These are phyloP conservation scores for Hemichromis elongatus DNA, from an alignment of 2,113 vertebrate genomes.

Conservation along the genomic window DNA sequence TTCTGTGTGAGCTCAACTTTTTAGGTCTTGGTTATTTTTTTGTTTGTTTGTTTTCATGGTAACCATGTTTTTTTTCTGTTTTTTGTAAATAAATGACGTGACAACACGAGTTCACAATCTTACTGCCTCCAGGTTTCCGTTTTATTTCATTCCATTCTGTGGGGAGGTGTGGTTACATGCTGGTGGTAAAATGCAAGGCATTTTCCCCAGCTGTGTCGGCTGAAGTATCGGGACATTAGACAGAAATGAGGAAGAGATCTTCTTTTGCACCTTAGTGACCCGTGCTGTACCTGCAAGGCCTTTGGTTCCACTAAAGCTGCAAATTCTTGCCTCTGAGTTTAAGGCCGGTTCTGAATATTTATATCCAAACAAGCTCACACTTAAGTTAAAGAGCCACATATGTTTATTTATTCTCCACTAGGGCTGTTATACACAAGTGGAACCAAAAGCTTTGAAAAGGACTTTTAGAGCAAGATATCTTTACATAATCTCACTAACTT, in stretches of 20 bases:
- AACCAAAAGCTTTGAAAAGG: not conserved
- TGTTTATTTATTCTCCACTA: not conserved
- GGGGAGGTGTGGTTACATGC: not conserved
- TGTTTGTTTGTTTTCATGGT: not conserved
- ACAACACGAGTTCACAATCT: not conserved
- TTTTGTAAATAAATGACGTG: slow-evolving; percentile 75
- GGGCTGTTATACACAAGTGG: not conserved
- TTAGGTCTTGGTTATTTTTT: not conserved
- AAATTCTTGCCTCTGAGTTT: not conserved
- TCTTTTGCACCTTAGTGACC: not conserved
- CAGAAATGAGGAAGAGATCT: not conserved
- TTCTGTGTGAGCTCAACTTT: slow-evolving; percentile 2
- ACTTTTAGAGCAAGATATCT: not conserved
- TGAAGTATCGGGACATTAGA: not conserved
- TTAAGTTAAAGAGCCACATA: fast-evolving
- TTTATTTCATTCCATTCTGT: not conserved
- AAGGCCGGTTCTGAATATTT: not conserved
- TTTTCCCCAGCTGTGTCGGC: not conserved
- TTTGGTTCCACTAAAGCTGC: not conserved
- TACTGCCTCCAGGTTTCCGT: not conserved
- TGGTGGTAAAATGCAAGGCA: not conserved
- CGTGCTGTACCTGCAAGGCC: not conserved
- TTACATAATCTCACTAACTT: not conserved
- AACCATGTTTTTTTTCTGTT: not conserved
- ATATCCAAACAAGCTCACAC: not conserved